Evolutionary conservation across 2,113 vertebrate species (phyloP), one percentile per base, ranked within the genome.

Genomic region (Benitochromis conjunctus): DNA sequence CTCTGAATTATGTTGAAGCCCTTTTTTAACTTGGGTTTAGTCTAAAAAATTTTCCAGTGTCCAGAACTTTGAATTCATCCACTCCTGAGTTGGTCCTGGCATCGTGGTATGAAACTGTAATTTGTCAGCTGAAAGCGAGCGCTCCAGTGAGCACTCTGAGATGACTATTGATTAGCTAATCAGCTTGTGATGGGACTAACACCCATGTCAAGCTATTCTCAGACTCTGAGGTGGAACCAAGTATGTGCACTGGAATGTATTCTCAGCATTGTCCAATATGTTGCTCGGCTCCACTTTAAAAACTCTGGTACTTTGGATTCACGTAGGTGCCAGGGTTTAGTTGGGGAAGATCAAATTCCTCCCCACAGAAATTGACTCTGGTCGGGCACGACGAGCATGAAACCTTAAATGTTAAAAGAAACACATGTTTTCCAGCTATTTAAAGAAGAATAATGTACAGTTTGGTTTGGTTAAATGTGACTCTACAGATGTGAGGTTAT

Each of bases 271-370:
- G 41, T 71, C 66, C 2, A 46, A 29, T 18, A 71, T 29, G 3
- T 18, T 26, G 38, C 43, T 46, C 66, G 26, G 38, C 21, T 48
- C 41, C 0, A 5, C 41, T 19, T 29, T 74, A 1, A 71, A 26
- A 71, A 19, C 66, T 66, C 31, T 38, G 60, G 19, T 64, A 64
- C 60, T 36, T 69, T 43, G 0, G 41, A 71, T 43, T 74, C 3
- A 0, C 21, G 48, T 0, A 6, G 24, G 24, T 48, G 7, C 5
- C 43, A 29, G 41, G 0, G 14, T 74, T 48, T 48, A 9, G 29
- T 51, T 19, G 0, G 14, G 24, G 24, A 74, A 51, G 26, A 19
- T 74, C 24, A 5, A 7, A 46, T 8, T 51, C 24, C 1, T 46
- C 43, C 24, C 43, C 16, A 12, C 24, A 74, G 41, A 51, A 48